Evolutionary conservation across 2,113 vertebrate genomes (phyloP).

Genomic region (Nesogale talazaci): DNA sequence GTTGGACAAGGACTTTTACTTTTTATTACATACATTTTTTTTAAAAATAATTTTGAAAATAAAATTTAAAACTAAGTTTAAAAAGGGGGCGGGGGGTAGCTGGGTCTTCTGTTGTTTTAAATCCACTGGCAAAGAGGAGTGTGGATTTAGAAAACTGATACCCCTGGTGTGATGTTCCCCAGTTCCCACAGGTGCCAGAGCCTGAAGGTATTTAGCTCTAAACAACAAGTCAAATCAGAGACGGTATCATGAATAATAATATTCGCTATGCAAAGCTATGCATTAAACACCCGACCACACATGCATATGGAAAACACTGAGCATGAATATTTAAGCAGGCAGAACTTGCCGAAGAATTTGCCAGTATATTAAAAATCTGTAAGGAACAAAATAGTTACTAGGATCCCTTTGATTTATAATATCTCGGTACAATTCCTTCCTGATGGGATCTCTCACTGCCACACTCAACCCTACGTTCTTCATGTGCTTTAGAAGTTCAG

Average conservation of each 20-base stretch:
- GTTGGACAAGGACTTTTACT: slow-evolving; percentile 85
- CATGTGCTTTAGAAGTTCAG: not conserved
- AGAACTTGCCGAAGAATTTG: slow-evolving; percentile 26
- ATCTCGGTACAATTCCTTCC: not conserved
- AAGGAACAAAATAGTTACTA: slow-evolving; percentile 9
- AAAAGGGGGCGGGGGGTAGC: no score
- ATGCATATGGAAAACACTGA: not conserved
- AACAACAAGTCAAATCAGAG: not conserved
- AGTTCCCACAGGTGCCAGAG: not conserved
- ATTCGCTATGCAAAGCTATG: not conserved
- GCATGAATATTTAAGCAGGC: not conserved
- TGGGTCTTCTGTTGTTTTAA: not conserved
- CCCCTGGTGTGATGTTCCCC: not conserved
- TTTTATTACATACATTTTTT: slow-evolving; percentile 87
- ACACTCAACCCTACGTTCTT: not conserved
- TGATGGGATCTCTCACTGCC: not conserved
- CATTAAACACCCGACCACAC: not conserved
- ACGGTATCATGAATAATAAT: slow-evolving; percentile 8
- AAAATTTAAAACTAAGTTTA: slow-evolving; percentile 88
- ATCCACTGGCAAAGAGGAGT: not conserved
- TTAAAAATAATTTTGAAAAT: slow-evolving; percentile 83
- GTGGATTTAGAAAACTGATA: not conserved
- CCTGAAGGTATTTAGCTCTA: not conserved
- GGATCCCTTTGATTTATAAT: not conserved
- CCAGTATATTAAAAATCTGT: slow-evolving; percentile 14